phyloP scores from a whole-genome alignment of 23 tunicate genomes.

The Styela clava region DNA sequence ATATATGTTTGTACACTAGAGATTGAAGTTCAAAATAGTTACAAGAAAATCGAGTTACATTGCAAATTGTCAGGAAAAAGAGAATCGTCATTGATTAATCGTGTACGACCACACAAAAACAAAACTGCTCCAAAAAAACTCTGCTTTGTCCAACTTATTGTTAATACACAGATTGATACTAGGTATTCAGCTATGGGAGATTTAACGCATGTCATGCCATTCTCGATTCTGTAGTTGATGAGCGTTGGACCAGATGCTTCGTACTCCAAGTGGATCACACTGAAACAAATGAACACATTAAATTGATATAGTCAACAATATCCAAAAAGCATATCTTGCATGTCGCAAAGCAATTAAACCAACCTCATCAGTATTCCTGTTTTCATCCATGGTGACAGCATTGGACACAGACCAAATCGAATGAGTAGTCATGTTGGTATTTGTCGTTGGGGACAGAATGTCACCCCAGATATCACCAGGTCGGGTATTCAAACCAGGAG shows the following conservation, averaged over 20 bases:
- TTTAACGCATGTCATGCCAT: constrained; percentile 22
- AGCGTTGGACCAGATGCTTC: constrained; percentile 52
- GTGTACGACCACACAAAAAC: too few relatives aligned
- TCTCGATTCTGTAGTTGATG: not conserved
- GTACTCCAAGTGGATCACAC: constrained; percentile 69
- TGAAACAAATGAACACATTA: constrained; percentile 23
- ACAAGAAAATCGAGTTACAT: too few relatives aligned
- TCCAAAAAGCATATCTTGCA: too few relatives aligned
- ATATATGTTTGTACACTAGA: too few relatives aligned
- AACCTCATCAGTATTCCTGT: constrained; percentile 68
- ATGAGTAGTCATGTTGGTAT: constrained; percentile 46
- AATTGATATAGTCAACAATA: not conserved
- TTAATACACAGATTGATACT: too few relatives aligned
- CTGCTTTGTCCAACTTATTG: too few relatives aligned
- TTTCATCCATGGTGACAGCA: constrained; percentile 86
- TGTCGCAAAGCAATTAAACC: not conserved
- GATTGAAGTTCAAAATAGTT: too few relatives aligned
- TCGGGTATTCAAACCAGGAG: constrained; percentile 6
- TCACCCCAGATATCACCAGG: constrained; percentile 12
- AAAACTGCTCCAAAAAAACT: too few relatives aligned
- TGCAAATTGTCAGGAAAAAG: too few relatives aligned
- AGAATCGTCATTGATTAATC: too few relatives aligned
- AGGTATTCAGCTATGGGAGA: too few relatives aligned
- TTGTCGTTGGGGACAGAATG: not conserved
- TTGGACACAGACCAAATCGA: constrained; percentile 85